These are phyloP conservation scores for Proales similis DNA, from an alignment of 1,140 invertebrate genomes.

Conservation along the genomic window DNA sequence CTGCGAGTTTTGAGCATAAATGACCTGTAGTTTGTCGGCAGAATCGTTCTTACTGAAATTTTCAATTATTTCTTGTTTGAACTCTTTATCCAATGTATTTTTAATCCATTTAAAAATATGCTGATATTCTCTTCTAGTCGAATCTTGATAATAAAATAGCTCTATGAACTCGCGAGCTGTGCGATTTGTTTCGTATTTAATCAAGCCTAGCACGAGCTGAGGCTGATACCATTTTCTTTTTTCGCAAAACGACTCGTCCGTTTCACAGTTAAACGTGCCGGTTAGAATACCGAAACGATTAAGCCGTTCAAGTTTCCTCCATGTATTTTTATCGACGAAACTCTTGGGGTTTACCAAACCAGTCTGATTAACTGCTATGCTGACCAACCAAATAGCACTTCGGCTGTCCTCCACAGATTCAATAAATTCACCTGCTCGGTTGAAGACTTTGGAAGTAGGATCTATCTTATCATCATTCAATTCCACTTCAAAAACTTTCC, in stretches of 20 bases:
- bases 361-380: not conserved
- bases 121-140: constrained; percentile 10
- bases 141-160: constrained; percentile 8
- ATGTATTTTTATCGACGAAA: constrained; percentile 1
- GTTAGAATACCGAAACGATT: constrained; percentile 24
- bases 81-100: not conserved
- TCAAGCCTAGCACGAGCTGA: constrained; percentile 13
- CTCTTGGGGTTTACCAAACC: not conserved
- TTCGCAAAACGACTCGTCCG: constrained; percentile 22
- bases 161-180: constrained; percentile 9
- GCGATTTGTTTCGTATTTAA: constrained; percentile 1
- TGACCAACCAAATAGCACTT: constrained; percentile 18
- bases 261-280: constrained; percentile 22
- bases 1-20: constrained; percentile 8
- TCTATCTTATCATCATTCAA: too few relatives aligned
- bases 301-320: not conserved
- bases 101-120: constrained; percentile 19
- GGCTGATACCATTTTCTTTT: constrained; percentile 7
- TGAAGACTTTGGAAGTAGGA: constrained; percentile 7
- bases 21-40: constrained; percentile 1
- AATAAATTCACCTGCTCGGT: constrained; percentile 29
- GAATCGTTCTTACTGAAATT: not conserved
- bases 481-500: too few relatives aligned
- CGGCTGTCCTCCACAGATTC: constrained; percentile 23
- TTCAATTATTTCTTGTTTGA: not conserved